Base-by-base conservation (phyloP, 2,888 invertebrate genomes). In the Himalopsyche kuldschensis region DNA sequence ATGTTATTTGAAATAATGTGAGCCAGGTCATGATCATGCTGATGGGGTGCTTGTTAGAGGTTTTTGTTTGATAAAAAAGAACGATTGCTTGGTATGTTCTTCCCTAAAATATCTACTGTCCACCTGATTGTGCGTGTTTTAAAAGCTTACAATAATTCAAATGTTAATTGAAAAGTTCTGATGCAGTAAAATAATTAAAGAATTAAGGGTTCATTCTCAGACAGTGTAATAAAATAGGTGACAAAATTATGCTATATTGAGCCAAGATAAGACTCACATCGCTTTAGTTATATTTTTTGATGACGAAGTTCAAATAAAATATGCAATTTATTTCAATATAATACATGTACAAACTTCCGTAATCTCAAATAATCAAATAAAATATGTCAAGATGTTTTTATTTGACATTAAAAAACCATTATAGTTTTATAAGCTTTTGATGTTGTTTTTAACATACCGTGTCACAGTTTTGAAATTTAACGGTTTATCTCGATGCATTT, bases 91-190 rank as follows among this genome's bases (percentile, higher is more conserved):
- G 32, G 84, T 84, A 84, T 82, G 75, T 82, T 81, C 83, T 84
- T 79, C 63, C 79, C 84, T 81, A 84, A 81, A 27, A 31, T 47
- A 10, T 82, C 84, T 84, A 84, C 84, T 63, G 84, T 32, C 84
- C 48, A 55, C 82, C 84, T 92, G 92, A 91, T 41, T 91, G 85
- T 81, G 77, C 79, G 41, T 27, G 69, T 69, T 69, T 69, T 69
- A 69, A 69, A 69, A 69, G 69, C 69, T 27, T 69, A 69, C 69
- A 55, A 55, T 8, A 55, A 20, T 55, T n/a, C 55, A 55, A 55
- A 41, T 11, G n/a, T 48, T 8, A 55, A 20, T 55, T n/a, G 20
- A 55, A 55, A 41, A 1, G 41, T 41, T 41, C 6, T 41, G 41
- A 41, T 41, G 41, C 41, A 41, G 41, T 41, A 41, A 15, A 41